Evolutionary conservation across 2,113 vertebrate species (phyloP).

Genomic region (Gymnocephalus cernua): DNA sequence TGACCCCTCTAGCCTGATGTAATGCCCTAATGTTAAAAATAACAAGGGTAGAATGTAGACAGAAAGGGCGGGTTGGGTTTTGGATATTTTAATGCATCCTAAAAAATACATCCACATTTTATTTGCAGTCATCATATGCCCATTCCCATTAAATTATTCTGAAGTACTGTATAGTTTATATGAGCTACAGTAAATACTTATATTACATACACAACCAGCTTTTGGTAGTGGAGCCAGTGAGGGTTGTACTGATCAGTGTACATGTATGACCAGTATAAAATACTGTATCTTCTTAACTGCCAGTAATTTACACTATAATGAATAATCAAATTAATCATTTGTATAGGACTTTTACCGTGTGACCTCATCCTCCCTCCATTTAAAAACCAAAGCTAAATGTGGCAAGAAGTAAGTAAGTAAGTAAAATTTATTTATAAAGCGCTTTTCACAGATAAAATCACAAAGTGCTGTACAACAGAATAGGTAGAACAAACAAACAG

Average conservation of each 20-base stretch:
- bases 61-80: background rate
- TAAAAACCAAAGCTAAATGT: background rate
- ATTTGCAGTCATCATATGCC: background rate
- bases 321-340: constrained; percentile 1
- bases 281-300: background rate
- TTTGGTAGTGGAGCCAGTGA: background rate
- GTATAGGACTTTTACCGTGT: background rate
- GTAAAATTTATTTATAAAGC: too few relatives aligned
- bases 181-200: background rate
- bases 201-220: background rate
- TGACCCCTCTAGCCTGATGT: too few relatives aligned
- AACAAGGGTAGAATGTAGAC: too few relatives aligned
- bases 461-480: too few relatives aligned
- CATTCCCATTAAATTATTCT: background rate
- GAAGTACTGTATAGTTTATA: background rate
- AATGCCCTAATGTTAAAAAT: background rate
- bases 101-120: background rate
- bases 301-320: background rate
- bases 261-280: background rate
- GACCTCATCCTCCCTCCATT: background rate
- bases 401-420: too few relatives aligned
- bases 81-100: background rate
- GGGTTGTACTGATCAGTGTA: background rate
- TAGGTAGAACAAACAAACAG: too few relatives aligned
- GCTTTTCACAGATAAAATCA: too few relatives aligned